A percentile compares a stretch with the other conserved stretches of the same genome.
These are phyloP conservation scores for Gambelia wislizenii DNA, from an alignment of 2,797 vertebrate species.

Conservation along the genomic window DNA sequence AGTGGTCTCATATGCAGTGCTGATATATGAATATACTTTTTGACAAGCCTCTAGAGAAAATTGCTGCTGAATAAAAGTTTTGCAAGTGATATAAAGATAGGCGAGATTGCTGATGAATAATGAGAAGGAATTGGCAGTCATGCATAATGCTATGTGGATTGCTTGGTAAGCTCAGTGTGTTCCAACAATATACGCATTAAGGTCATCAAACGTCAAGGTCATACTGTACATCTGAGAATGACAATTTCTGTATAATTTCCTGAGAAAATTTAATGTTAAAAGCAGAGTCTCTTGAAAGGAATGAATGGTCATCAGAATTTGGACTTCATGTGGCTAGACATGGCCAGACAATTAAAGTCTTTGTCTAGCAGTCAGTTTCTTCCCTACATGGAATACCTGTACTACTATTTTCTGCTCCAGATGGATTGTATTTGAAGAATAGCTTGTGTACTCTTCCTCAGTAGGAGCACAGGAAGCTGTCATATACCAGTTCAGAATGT, in stretches of 20 bases:
- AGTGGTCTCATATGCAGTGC: too few species aligned
- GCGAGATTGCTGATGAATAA: conserved; percentile 5
- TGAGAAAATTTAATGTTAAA: neutral
- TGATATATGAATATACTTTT: too few species aligned
- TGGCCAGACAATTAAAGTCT: conserved; percentile 1
- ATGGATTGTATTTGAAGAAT: neutral
- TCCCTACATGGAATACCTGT: neutral
- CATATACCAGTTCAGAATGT: too few species aligned
- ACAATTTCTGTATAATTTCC: conserved; percentile 3
- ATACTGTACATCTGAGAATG: conserved; percentile 22
- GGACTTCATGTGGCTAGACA: conserved; percentile 6
- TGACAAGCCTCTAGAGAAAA: too few species aligned
- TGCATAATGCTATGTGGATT: neutral
- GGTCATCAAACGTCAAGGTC: conserved; percentile 13
- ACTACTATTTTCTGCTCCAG: neutral
- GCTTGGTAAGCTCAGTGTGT: neutral
- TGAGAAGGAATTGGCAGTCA: neutral
- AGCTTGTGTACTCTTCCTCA: too few species aligned
- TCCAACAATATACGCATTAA: conserved; percentile 23
- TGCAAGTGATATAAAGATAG: neutral
- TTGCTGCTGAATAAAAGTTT: conserved; percentile 15
- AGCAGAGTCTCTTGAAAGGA: conserved; percentile 3
- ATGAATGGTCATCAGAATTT: conserved; percentile 15
- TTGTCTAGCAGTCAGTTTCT: conserved; percentile 12
- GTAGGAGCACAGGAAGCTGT: too few species aligned